Percentiles rank a stretch among this genome's conserved stretches.
Conservation (phyloP, 2,888 invertebrate genomes). For the Drosophila nr. perissopoda region DNA sequence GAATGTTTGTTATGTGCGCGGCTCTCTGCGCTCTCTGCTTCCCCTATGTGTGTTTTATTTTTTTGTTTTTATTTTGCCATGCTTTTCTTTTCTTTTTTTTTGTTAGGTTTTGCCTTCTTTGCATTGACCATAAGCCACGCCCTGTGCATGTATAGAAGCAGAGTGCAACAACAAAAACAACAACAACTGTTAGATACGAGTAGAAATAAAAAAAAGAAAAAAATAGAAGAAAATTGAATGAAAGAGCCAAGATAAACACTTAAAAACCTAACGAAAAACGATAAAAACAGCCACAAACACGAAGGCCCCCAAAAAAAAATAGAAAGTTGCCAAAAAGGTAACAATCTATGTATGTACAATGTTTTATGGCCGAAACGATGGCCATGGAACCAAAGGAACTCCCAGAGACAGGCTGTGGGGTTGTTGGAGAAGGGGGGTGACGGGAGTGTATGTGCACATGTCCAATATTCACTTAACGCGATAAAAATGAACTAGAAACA, state of each 20-base stretch:
- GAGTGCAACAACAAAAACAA: slow-evolving; percentile 69
- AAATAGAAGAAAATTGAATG: slow-evolving; percentile 63
- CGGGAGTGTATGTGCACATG: slow-evolving; percentile 60
- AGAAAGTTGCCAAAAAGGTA: slow-evolving; percentile 73
- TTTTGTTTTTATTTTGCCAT: slow-evolving; percentile 24
- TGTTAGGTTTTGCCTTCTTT: slow-evolving; percentile 52
- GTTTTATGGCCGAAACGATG: slow-evolving; percentile 48
- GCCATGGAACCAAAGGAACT: slow-evolving; percentile 11
- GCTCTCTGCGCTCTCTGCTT: slow-evolving; percentile 45
- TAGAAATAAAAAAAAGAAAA: slow-evolving; percentile 34
- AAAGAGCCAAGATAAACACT: slow-evolving; percentile 79
- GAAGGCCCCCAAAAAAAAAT: slow-evolving; percentile 40
- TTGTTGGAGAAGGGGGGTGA: neutral
- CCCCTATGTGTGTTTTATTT: slow-evolving; percentile 58
- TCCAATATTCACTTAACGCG: slow-evolving; percentile 80
- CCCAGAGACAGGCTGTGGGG: neutral
- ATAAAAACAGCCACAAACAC: slow-evolving; percentile 63
- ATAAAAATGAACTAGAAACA: slow-evolving; percentile 80
- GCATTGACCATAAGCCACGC: slow-evolving; percentile 83
- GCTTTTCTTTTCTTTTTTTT: slow-evolving; percentile 23
- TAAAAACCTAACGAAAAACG: slow-evolving; percentile 72
- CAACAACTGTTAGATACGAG: slow-evolving; percentile 74
- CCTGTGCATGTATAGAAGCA: slow-evolving; percentile 79
- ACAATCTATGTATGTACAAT: slow-evolving; percentile 62
- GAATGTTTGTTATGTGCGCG: slow-evolving; percentile 23